A percentile compares a stretch with the other conserved stretches of the same genome.
Conservation (phyloP, 2,113 vertebrate species). For the Verasper variegatus region DNA sequence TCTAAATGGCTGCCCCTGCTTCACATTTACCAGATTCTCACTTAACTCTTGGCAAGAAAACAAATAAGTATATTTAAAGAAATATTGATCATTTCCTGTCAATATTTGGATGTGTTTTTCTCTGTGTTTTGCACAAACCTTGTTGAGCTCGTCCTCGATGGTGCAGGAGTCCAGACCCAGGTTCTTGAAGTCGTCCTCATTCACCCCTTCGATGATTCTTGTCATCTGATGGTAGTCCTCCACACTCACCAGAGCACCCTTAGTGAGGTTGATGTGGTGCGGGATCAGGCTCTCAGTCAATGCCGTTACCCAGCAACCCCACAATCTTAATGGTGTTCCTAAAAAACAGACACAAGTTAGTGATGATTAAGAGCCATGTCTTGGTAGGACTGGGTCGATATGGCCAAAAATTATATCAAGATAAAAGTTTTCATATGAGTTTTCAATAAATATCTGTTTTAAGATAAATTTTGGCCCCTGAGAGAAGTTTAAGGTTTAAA, state of each 20-base stretch:
- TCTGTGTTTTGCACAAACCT: constrained; percentile 80
- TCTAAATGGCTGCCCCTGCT: too few species aligned
- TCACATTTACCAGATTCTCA: too few species aligned
- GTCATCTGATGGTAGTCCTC: constrained; percentile 91
- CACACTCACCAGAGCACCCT: constrained; percentile 81
- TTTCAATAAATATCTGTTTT: too few species aligned
- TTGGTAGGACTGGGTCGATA: background rate
- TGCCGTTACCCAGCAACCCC: constrained; percentile 84
- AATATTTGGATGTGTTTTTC: background rate
- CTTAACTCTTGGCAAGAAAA: too few species aligned
- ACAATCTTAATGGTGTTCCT: constrained; percentile 91
- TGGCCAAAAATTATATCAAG: too few species aligned
- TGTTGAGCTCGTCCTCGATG: constrained; percentile 92
- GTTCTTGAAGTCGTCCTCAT: constrained; percentile 83
- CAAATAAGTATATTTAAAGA: too few species aligned
- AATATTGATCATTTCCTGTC: background rate
- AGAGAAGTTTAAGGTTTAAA: too few species aligned
- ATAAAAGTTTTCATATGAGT: too few species aligned
- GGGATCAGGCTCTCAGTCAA: constrained; percentile 88
- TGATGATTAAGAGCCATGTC: background rate
- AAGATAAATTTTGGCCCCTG: too few species aligned
- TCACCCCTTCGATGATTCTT: constrained; percentile 84
- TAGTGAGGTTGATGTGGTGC: constrained; percentile 90
- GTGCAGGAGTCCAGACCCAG: constrained; percentile 89
- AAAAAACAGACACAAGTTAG: constrained; percentile 10